These are phyloP conservation scores for Thinocorus orbignyianus DNA, from an alignment of 2,113 vertebrate species.

Conservation along the genomic window DNA sequence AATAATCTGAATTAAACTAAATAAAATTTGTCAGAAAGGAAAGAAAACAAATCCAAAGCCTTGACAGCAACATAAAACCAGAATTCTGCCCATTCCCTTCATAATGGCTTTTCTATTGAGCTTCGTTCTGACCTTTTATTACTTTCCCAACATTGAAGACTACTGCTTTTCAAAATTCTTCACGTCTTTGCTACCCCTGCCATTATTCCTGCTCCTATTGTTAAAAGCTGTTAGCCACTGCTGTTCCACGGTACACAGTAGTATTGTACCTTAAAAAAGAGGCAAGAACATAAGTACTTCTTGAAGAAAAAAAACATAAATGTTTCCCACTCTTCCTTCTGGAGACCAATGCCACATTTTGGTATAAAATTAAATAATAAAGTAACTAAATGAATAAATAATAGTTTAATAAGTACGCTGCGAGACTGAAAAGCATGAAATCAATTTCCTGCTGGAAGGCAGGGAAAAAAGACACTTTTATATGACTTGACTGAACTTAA, in stretches of 20 bases:
- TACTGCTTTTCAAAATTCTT: constrained; percentile 71
- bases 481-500: neutral
- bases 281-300: neutral
- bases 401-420: constrained; percentile 10
- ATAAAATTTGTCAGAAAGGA: constrained; percentile 70
- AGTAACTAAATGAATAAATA: constrained; percentile 15
- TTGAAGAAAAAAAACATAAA: neutral
- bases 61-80: constrained; percentile 76
- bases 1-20: constrained; percentile 53
- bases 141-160: constrained; percentile 68
- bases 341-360: neutral
- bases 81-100: constrained; percentile 56
- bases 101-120: constrained; percentile 68
- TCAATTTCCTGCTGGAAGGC: constrained; percentile 28
- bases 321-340: neutral
- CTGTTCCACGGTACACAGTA: constrained; percentile 28
- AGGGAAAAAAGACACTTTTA: neutral
- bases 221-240: constrained; percentile 39
- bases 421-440: constrained; percentile 46
- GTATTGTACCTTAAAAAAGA: constrained; percentile 10
- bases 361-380: neutral
- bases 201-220: constrained; percentile 61
- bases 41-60: constrained; percentile 73
- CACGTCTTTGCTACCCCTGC: constrained; percentile 55
- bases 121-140: constrained; percentile 71